phyloP scores from a whole-genome alignment of 2,797 vertebrate genomes.

The Characodon lateralis region DNA sequence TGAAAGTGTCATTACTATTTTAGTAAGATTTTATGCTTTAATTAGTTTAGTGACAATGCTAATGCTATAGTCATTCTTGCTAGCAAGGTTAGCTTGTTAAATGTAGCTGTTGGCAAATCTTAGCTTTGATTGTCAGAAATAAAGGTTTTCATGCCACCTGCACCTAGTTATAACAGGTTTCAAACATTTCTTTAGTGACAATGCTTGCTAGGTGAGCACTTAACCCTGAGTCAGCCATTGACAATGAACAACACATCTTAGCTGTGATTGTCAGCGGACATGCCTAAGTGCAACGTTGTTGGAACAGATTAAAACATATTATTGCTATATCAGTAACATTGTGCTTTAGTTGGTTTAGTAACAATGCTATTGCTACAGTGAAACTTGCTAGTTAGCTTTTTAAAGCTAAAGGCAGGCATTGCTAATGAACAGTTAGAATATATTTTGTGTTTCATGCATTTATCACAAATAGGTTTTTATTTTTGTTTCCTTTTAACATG shows the following conservation, averaged over 20 bases:
- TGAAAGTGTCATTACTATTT: background rate
- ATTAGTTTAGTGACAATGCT: background rate
- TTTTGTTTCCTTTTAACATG: background rate
- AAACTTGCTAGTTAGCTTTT: background rate
- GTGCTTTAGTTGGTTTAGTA: background rate
- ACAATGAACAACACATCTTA: background rate
- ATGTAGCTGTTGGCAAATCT: background rate
- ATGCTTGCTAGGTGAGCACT: background rate
- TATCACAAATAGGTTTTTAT: background rate
- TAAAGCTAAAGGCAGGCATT: background rate
- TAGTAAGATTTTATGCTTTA: background rate
- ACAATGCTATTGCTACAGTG: background rate
- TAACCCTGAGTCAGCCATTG: background rate
- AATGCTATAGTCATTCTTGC: background rate
- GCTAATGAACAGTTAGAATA: background rate
- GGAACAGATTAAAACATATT: background rate
- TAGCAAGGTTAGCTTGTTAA: no score
- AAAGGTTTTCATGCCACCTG: background rate
- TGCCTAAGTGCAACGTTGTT: background rate
- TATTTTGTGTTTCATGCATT: background rate
- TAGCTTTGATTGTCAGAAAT: background rate
- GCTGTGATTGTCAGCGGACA: background rate
- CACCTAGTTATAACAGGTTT: background rate
- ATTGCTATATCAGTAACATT: background rate
- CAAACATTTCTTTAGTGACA: background rate